Base-by-base conservation (phyloP, 2,113 vertebrate species). In the Motacilla alba region DNA sequence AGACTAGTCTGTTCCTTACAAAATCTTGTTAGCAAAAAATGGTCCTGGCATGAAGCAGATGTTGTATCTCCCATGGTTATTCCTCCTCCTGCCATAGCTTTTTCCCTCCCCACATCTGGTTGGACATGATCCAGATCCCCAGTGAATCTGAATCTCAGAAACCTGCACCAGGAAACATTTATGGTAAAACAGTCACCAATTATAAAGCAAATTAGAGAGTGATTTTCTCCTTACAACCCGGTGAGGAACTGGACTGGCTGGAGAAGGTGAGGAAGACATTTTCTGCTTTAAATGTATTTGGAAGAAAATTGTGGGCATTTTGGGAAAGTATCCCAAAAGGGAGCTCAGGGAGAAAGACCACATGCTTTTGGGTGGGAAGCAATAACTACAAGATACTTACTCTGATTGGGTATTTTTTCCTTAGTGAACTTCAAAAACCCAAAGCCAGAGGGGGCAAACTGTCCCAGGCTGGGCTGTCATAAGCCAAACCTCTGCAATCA, bases 21-120 rank as follows among this genome's bases (percentile, higher is more conserved):
- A 87, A 80, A 78, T 50, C 87, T 85, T 53, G 67, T 94, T 94
- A 95, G 87, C 53, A 67, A 77, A 93, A 95, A 95, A 16, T 13
- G 68, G 63, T 58, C 53, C 81, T 89, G 69, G 69, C 80, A 5
- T 19, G 20, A 75, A 75, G 91, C 93, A 83, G 78, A 79, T 92
- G 56, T 68, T 92, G 56, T 23, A 31, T 84, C 52, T 90, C 75
- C 37, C 4, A 0, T 31, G 33, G 28, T 67, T 76, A 4, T 56
- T 46, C 23, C 3, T 69, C 33, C 5, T 27, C 37, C 35, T 64
- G n/a, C n/a, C 0, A 0, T 12, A 19, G 52, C 10, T 47, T 72
- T 47, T 55, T 49, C 11, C 49, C 6, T 53, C 41, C 62, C 47
- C 7, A 7, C 82, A 64, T 64, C 59, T 75, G 73, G 13, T 53